These are phyloP conservation scores for Trichomycterus rosablanca DNA, from an alignment of 2,113 vertebrate genomes.

Conservation along the genomic window DNA sequence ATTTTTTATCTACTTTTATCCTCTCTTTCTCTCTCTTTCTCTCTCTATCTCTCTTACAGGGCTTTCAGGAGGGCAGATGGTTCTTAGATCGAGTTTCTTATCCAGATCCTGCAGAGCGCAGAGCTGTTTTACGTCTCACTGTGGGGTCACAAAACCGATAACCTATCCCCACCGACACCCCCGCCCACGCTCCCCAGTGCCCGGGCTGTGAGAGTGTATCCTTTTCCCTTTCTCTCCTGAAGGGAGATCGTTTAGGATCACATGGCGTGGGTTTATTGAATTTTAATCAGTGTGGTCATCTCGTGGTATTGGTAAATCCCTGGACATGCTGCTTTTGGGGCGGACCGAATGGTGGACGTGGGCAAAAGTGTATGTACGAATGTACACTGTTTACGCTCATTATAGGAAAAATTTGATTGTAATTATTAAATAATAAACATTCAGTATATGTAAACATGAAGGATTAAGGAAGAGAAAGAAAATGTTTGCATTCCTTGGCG, in stretches of 20 bases:
- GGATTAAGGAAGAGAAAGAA: background rate
- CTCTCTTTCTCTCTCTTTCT: background rate
- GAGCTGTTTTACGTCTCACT: background rate
- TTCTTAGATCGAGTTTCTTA: constrained; percentile 24
- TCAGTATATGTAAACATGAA: background rate
- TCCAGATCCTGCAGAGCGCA: constrained; percentile 9
- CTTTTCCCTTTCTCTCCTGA: constrained; percentile 3
- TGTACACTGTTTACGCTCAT: no score
- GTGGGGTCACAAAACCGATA: constrained; percentile 20
- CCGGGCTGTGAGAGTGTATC: background rate
- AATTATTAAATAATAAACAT: background rate
- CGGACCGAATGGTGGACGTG: constrained; percentile 8
- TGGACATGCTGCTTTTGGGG: background rate
- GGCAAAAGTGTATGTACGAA: constrained; percentile 32
- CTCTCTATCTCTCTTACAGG: background rate
- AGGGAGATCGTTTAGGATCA: constrained; percentile 7
- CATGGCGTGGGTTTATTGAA: constrained; percentile 16
- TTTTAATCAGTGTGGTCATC: constrained; percentile 26
- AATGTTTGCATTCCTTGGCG: constrained; percentile 28
- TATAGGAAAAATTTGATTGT: no score
- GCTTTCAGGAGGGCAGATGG: constrained; percentile 25
- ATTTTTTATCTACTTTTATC: background rate
- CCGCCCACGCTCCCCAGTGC: constrained; percentile 36
- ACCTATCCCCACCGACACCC: constrained; percentile 17
- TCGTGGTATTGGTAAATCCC: constrained; percentile 15